phyloP scores from a whole-genome alignment of 2,113 vertebrate species.

The Nothoprocta pentlandii region DNA sequence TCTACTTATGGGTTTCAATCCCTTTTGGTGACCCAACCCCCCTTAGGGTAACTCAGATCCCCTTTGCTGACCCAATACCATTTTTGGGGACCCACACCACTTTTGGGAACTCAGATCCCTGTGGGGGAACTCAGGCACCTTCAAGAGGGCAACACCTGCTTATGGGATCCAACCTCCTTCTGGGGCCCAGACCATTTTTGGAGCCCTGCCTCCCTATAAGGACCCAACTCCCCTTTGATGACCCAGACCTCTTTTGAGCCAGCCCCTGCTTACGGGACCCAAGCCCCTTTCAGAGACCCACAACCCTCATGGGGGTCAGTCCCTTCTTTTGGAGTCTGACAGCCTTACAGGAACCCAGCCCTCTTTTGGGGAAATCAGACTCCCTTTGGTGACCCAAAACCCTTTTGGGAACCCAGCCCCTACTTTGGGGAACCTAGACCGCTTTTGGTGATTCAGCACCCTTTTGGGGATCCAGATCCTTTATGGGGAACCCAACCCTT shows the following conservation, averaged over 20 bases:
- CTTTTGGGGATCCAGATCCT: background rate
- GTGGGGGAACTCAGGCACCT: no score
- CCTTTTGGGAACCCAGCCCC: background rate
- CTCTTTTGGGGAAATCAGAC: background rate
- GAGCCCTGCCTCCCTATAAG: background rate
- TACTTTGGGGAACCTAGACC: background rate
- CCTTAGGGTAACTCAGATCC: no score
- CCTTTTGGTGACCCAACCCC: no score
- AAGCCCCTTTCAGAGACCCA: no score
- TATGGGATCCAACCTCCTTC: no score
- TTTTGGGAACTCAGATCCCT: no score
- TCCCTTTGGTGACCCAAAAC: no score
- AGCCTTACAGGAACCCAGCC: fast-evolving
- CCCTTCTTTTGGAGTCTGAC: background rate
- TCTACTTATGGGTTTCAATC: no score
- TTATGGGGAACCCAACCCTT: background rate
- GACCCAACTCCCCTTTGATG: background rate
- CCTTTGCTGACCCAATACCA: no score
- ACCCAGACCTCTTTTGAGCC: background rate
- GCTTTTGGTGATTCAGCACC: background rate
- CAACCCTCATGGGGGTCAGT: background rate
- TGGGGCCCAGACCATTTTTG: no score
- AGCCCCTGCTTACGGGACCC: background rate
- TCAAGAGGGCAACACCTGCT: no score
- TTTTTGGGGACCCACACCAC: no score